Base-by-base conservation (phyloP, 2,888 invertebrate genomes). In the Polyommatus iphigenia region DNA sequence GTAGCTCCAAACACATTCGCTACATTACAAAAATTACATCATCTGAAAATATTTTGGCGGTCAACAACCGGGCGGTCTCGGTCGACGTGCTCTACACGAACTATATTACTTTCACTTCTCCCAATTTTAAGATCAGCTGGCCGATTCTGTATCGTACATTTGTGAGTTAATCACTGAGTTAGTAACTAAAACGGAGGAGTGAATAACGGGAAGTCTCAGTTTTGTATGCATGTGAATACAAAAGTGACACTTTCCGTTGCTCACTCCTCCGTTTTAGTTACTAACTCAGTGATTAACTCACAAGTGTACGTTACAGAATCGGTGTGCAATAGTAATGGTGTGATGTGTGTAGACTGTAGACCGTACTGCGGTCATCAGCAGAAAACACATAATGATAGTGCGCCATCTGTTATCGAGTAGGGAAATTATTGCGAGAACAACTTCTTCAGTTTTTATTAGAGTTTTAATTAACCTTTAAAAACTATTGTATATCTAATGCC, bases 41-140 rank as follows among this genome's bases (percentile, higher is more conserved):
- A 81, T 79, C 80, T 79, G 79, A 81, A 85, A 88, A 84, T 84
- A 84, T 87, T 91, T 91, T 91, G 92, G 88, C 91, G 92, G 93
- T 92, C 93, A 92, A 91, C 91, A 92, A 91, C 93, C 92, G 88
- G 82, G 72, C 85, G 84, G 84, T 87, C 85, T 88, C 87, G 90
- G 90, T 89, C 89, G 88, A 84, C 85, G 87, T 86, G 85, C 86
- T 83, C 54, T 75, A 75, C 84, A 84, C 86, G 88, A 86, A 86
- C 84, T 83, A 84, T 82, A 80, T 79, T 82, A 88, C 91, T 91
- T 92, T 91, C 91, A 91, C 91, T 91, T 89, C 85, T 84, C 71
- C 13, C 24, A 24, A 32, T 71, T 20, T 15, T 20, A 57, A 67
- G 18, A 67, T 67, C 29, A n/a, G n/a, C n/a, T n/a, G n/a, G n/a